These are phyloP conservation scores for Diarsia dahlii DNA, from an alignment of 2,888 invertebrate genomes.

Conservation along the genomic window DNA sequence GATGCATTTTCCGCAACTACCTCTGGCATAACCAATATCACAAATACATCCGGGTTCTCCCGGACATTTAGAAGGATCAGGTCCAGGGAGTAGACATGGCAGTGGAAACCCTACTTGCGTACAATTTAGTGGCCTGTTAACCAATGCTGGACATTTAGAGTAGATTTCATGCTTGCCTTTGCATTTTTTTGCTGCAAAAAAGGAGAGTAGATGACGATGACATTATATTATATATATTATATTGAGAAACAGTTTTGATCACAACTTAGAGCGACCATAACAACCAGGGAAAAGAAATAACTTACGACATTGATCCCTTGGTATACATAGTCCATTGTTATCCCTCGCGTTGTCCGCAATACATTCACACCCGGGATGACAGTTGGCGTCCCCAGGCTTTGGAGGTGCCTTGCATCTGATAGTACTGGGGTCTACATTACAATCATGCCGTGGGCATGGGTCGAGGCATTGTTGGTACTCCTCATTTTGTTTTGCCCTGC, in stretches of 20 bases:
- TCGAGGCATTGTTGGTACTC: too few relatives aligned
- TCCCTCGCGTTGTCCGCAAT: constrained; percentile 63
- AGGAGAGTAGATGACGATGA: background rate
- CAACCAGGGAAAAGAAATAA: background rate
- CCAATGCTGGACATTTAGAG: constrained; percentile 61
- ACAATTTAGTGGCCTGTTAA: constrained; percentile 68
- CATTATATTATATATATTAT: too few relatives aligned
- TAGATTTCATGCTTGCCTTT: constrained; percentile 62
- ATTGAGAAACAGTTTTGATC: background rate
- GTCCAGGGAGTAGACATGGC: constrained; percentile 37
- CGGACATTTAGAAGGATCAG: constrained; percentile 40
- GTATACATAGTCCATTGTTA: constrained; percentile 60
- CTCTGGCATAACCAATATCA: constrained; percentile 57
- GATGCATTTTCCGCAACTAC: constrained; percentile 64
- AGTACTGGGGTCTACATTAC: constrained; percentile 66
- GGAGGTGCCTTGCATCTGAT: constrained; percentile 68
- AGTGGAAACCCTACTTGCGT: constrained; percentile 65
- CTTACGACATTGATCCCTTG: constrained; percentile 55
- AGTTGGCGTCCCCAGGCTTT: constrained; percentile 67
- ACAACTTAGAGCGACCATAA: background rate
- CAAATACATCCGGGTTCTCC: constrained; percentile 65
- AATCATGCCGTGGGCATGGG: constrained; percentile 29
- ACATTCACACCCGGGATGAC: constrained; percentile 72
- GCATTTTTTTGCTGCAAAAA: constrained; percentile 61
- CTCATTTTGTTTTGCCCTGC: background rate